These are phyloP conservation scores for Amorpha juglandis DNA, from an alignment of 2,888 invertebrate species.

Conservation along the genomic window DNA sequence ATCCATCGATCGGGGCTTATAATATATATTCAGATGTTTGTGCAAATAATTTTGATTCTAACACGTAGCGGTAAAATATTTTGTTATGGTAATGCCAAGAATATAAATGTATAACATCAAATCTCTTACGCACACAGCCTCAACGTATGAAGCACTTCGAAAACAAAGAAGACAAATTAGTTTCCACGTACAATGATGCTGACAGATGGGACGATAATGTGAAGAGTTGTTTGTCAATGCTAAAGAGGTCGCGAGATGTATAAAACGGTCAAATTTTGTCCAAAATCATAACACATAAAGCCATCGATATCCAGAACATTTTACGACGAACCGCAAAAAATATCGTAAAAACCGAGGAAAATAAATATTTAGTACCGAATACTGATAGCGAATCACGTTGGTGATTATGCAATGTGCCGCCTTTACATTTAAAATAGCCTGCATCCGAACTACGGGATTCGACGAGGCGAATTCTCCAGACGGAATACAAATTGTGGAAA, in stretches of 20 bases:
- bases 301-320: conserved; percentile 55
- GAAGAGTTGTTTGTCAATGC: conserved; percentile 5
- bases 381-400: conserved; percentile 78
- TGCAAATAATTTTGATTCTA: not conserved
- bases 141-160: conserved; percentile 22
- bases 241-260: conserved; percentile 29
- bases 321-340: conserved; percentile 59
- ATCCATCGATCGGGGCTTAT: too few relatives aligned
- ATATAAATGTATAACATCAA: conserved; percentile 1
- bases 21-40: too few relatives aligned
- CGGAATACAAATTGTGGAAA: conserved; percentile 81
- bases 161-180: conserved; percentile 33
- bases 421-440: conserved; percentile 81
- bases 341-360: conserved; percentile 63
- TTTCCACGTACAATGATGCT: conserved; percentile 29
- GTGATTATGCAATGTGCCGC: conserved; percentile 80
- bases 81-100: not conserved
- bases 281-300: conserved; percentile 45
- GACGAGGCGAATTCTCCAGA: conserved; percentile 74
- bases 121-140: not conserved
- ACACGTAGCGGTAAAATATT: not conserved
- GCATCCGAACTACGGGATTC: conserved; percentile 75
- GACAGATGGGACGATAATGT: conserved; percentile 21
- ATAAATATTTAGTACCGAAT: conserved; percentile 80
- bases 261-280: conserved; percentile 38